Evolutionary conservation across 2,113 vertebrate genomes (phyloP).

Genomic region (Ammodytes marinus): DNA sequence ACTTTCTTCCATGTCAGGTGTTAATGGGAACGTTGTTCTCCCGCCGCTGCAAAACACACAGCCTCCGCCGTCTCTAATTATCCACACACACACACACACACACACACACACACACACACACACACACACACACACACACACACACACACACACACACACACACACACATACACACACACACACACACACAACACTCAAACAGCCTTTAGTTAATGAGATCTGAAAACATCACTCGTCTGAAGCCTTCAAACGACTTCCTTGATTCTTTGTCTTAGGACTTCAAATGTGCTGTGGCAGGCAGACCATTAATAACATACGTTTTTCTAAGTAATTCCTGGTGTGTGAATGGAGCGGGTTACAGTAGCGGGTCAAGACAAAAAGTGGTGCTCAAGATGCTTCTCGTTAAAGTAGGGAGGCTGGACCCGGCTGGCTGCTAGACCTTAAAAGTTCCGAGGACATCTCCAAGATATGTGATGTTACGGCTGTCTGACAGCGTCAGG

Average conservation of each 20-base stretch:
- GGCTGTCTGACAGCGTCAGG: conserved; percentile 50
- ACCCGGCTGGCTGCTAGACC: conserved; percentile 13
- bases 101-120: too few species aligned
- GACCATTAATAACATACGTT: conserved; percentile 62
- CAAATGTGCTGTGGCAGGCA: conserved; percentile 55
- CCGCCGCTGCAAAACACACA: conserved; percentile 68
- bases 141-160: conserved; percentile 10
- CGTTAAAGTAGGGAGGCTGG: conserved; percentile 27
- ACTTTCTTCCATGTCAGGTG: conserved; percentile 75
- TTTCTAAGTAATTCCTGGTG: conserved; percentile 54
- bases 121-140: too few species aligned
- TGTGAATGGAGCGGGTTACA: conserved; percentile 28
- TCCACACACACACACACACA: conserved; percentile 31
- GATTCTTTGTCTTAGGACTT: conserved; percentile 70
- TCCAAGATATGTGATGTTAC: conserved; percentile 60
- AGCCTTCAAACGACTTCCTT: conserved; percentile 75
- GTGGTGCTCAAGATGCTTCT: conserved; percentile 32
- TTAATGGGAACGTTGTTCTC: conserved; percentile 78
- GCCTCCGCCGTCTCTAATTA: conserved; percentile 77
- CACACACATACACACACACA: too few species aligned
- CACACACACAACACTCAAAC: conserved; percentile 66
- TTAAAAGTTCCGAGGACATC: conserved; percentile 51
- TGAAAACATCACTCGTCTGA: conserved; percentile 75
- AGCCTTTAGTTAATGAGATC: conserved; percentile 82
- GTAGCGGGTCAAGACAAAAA: conserved; percentile 43